Evolutionary conservation across 2,797 vertebrate species (phyloP).

Genomic region (Coendou prehensilis): DNA sequence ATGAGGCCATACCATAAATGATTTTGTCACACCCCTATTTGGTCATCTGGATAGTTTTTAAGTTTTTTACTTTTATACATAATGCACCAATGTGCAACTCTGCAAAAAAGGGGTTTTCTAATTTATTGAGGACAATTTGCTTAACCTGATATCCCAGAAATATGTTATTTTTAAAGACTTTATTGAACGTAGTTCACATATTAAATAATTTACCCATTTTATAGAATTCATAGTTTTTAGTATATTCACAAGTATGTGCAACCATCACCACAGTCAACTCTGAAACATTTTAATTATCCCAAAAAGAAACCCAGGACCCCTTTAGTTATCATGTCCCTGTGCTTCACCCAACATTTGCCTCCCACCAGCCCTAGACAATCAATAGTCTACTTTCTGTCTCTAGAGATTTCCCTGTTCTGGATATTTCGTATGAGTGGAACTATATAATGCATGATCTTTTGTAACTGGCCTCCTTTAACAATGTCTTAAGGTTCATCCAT

Average conservation of each 20-base stretch:
- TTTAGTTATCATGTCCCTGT: not conserved
- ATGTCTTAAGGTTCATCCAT: not conserved
- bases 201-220: conserved; percentile 14
- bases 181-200: conserved; percentile 1
- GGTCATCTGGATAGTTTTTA: conserved; percentile 58
- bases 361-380: not conserved
- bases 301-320: not conserved
- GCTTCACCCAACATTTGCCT: not conserved
- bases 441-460: not conserved
- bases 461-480: conserved; percentile 35
- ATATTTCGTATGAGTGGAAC: not conserved
- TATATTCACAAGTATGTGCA: not conserved
- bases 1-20: conserved; percentile 47
- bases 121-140: conserved; percentile 66
- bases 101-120: conserved; percentile 48
- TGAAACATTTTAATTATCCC: conserved; percentile 21
- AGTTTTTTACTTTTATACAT: conserved; percentile 35
- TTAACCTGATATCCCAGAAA: conserved; percentile 61
- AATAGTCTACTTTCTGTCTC: not conserved
- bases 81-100: conserved; percentile 16
- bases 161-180: conserved; percentile 44
- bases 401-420: not conserved
- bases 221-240: not conserved
- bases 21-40: conserved; percentile 38
- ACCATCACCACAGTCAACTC: not conserved